Evolutionary conservation across 2,113 vertebrate genomes (phyloP).

Genomic region (Bungarus multicinctus): DNA sequence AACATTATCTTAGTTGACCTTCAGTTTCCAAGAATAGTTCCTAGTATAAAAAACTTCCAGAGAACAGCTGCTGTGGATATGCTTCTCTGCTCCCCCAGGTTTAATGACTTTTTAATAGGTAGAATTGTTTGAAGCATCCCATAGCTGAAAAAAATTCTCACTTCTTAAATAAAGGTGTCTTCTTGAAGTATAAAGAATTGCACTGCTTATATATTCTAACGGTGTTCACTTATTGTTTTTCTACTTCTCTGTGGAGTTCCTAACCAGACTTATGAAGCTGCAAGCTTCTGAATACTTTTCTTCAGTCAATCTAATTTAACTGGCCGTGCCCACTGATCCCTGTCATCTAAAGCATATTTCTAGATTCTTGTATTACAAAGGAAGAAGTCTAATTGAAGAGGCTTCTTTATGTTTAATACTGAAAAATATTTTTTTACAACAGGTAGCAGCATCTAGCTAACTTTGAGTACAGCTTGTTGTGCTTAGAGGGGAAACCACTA

Average conservation of each 20-base stretch:
- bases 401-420: background rate
- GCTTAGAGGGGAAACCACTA: background rate
- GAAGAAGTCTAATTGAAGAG: background rate
- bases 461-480: background rate
- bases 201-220: slow-evolving; percentile 2
- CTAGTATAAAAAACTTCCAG: slow-evolving; percentile 15
- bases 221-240: background rate
- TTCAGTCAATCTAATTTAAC: background rate
- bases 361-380: background rate
- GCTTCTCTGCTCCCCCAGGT: background rate
- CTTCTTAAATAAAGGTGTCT: slow-evolving; percentile 1
- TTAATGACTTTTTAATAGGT: slow-evolving; percentile 9
- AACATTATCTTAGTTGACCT: slow-evolving; percentile 36
- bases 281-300: background rate
- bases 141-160: background rate
- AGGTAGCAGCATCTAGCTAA: background rate
- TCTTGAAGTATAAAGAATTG: background rate
- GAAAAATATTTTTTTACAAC: background rate
- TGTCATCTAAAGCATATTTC: background rate
- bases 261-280: background rate
- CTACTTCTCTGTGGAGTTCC: background rate
- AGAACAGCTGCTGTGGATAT: slow-evolving; percentile 23
- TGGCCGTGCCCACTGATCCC: background rate
- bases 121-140: slow-evolving; percentile 10
- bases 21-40: slow-evolving; percentile 26